Conservation (phyloP, 2,797 vertebrate genomes). For the Enteromius argenteus region DNA sequence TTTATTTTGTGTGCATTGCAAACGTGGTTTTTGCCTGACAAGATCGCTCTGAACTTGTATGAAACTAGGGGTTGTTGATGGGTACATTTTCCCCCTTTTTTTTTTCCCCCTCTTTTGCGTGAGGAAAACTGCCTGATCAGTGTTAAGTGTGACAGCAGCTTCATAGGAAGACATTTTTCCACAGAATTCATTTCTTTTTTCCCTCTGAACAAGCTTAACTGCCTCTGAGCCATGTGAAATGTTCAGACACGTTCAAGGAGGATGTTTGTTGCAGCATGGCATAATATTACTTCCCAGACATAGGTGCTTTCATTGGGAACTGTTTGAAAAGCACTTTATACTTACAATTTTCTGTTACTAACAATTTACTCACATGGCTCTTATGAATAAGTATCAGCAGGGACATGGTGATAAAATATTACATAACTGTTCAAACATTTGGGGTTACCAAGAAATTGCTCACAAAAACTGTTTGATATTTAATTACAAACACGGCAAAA, state of each 20-base stretch:
- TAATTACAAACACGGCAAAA: neutral
- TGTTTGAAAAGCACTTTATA: neutral
- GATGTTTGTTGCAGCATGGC: slow-evolving; percentile 8
- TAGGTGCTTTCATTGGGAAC: neutral
- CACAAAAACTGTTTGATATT: neutral
- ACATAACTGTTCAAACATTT: neutral
- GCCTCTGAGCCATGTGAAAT: neutral
- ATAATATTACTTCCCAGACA: slow-evolving; percentile 20
- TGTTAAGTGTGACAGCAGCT: slow-evolving; percentile 21
- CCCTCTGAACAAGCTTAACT: slow-evolving; percentile 3
- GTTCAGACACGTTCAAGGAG: slow-evolving; percentile 20
- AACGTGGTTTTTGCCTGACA: slow-evolving; percentile 2
- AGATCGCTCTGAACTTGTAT: neutral
- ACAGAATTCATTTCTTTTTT: neutral
- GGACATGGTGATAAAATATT: neutral
- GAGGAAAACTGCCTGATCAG: slow-evolving; percentile 9
- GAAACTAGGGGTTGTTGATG: neutral
- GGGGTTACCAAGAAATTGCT: neutral
- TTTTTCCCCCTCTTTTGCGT: neutral
- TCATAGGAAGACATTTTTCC: slow-evolving; percentile 15
- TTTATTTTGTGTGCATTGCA: slow-evolving; percentile 41
- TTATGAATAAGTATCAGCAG: neutral
- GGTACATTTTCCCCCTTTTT: neutral
- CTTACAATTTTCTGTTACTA: neutral
- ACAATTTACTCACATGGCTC: neutral